Percentiles rank a stretch among this genome's conserved stretches.
These are phyloP conservation scores for Batillaria attramentaria DNA, from an alignment of 1,140 invertebrate species.

Conservation along the genomic window DNA sequence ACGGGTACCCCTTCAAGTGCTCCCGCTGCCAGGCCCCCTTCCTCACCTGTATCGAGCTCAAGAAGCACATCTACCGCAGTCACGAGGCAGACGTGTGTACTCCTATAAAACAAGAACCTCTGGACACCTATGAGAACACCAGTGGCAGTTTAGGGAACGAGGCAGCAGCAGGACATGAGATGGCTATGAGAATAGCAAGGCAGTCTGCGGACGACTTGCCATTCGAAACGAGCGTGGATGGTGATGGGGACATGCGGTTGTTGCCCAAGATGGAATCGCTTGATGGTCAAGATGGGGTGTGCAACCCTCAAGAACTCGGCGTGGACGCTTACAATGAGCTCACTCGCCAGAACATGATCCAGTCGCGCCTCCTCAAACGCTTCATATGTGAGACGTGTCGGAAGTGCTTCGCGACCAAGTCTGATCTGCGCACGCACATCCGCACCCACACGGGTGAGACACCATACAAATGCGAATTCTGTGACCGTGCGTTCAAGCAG, in stretches of 20 bases:
- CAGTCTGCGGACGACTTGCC: background rate
- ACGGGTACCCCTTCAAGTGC: slow-evolving; percentile 41
- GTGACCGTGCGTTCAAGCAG: slow-evolving; percentile 45
- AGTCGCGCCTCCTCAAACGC: slow-evolving; percentile 34
- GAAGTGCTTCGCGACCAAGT: slow-evolving; percentile 41
- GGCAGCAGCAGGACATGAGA: background rate
- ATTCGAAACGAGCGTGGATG: background rate
- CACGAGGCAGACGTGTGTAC: slow-evolving; percentile 17
- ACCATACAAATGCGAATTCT: slow-evolving; percentile 45
- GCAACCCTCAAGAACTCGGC: background rate
- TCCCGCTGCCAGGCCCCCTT: slow-evolving; percentile 25
- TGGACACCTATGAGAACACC: background rate
- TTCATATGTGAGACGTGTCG: slow-evolving; percentile 39
- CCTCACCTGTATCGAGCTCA: slow-evolving; percentile 33
- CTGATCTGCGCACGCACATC: slow-evolving; percentile 42
- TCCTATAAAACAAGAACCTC: slow-evolving; percentile 10
- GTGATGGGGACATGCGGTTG: background rate
- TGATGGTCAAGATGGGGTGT: background rate
- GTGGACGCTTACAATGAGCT: slow-evolving; percentile 37
- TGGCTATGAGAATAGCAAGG: background rate
- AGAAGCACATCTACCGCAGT: slow-evolving; percentile 39
- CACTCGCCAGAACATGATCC: slow-evolving; percentile 31
- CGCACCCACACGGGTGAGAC: slow-evolving; percentile 46
- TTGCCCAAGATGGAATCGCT: background rate
- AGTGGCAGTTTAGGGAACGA: background rate